Percentiles rank a stretch among this genome's conserved stretches.
Conservation (phyloP, 2,113 vertebrate species). For the Delphinapterus leucas region DNA sequence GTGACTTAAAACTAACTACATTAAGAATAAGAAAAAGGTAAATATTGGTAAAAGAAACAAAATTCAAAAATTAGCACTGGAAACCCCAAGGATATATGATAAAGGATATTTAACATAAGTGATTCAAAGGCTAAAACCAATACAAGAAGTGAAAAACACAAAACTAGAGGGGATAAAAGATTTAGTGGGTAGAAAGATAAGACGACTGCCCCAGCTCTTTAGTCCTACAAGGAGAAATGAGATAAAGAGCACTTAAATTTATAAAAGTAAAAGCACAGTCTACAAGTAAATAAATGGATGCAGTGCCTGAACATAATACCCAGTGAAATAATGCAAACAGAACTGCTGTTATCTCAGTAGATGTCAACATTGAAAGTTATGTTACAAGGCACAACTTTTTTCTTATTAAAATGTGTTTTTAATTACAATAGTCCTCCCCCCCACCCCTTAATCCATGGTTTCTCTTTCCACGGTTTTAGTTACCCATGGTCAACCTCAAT, state of each 20-base stretch:
- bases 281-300: background rate
- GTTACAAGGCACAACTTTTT: background rate
- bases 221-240: background rate
- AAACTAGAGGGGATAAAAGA: background rate
- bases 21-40: background rate
- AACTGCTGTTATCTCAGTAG: background rate
- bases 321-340: background rate
- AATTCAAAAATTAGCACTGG: background rate
- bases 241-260: background rate
- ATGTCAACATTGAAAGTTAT: background rate
- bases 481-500: background rate
- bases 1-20: background rate
- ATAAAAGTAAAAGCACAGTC: background rate
- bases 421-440: background rate
- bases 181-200: background rate
- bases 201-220: background rate
- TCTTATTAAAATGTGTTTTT: background rate
- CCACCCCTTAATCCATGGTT: background rate
- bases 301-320: background rate
- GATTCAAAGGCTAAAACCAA: background rate
- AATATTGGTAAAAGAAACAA: background rate
- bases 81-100: background rate
- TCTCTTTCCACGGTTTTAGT: background rate
- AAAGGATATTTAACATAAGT: background rate
- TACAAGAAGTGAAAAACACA: background rate